A percentile compares a stretch with the other conserved stretches of the same genome.
Conservation (phyloP, 2,797 vertebrate genomes). For the Acridotheres tristis region DNA sequence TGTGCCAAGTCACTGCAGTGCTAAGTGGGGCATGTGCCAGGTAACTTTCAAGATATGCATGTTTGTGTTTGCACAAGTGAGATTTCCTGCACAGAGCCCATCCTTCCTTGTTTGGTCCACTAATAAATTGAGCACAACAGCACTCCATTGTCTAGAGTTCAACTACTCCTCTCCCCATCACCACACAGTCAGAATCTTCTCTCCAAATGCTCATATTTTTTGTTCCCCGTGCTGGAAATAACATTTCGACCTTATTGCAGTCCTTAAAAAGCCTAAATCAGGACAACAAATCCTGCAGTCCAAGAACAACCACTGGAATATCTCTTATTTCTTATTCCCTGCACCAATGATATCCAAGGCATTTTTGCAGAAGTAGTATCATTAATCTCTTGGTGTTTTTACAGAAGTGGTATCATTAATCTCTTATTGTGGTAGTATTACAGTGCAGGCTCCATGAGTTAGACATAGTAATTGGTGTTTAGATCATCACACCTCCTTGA, state of each 20-base stretch:
- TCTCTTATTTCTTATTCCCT: neutral
- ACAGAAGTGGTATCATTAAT: neutral
- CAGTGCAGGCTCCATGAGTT: neutral
- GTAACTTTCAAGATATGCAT: neutral
- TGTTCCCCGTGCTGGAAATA: neutral
- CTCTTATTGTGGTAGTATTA: neutral
- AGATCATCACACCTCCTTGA: neutral
- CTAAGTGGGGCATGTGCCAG: fast-evolving
- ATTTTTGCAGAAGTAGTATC: neutral
- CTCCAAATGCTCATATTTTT: neutral
- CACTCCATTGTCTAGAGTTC: neutral
- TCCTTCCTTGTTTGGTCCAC: neutral
- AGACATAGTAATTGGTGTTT: neutral
- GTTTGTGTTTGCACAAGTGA: neutral
- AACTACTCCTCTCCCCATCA: neutral
- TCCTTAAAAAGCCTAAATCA: neutral
- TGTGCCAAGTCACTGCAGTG: neutral
- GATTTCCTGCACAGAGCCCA: neutral
- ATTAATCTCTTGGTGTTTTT: neutral
- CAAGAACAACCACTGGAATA: neutral
- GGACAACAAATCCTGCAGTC: neutral
- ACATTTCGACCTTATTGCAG: neutral
- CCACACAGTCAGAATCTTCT: neutral
- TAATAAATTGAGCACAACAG: neutral
- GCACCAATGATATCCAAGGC: neutral